Conservation (phyloP, 2,797 vertebrate species). For the Caiman crocodilus region DNA sequence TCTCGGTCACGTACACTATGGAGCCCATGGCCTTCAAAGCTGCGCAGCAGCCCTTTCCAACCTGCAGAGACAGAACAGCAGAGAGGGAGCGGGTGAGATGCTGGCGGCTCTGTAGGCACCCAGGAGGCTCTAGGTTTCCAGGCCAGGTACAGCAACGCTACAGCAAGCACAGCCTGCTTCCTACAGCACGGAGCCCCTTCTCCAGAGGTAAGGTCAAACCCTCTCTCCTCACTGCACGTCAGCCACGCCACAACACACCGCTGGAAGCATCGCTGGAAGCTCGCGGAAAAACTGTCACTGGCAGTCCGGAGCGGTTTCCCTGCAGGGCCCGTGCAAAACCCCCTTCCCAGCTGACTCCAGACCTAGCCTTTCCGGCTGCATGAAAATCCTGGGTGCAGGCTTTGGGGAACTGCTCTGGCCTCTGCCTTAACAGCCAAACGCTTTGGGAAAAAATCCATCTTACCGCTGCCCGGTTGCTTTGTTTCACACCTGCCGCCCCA, state of each 20-base stretch:
- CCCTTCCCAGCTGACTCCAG: fast-evolving
- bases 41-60: conserved; percentile 96
- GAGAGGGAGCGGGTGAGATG: not conserved
- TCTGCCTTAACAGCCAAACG: not conserved
- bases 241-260: not conserved
- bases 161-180: not conserved
- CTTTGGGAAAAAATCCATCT: not conserved
- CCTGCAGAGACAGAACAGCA: conserved; percentile 78
- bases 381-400: fast-evolving
- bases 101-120: not conserved
- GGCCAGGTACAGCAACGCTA: not conserved
- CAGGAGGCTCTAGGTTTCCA: no score
- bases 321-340: not conserved
- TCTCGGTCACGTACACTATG: conserved; percentile 97
- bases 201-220: not conserved
- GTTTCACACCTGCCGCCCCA: fast-evolving
- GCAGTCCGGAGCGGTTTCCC: not conserved
- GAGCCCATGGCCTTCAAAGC: conserved; percentile 98
- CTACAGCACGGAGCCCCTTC: not conserved
- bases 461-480: fast-evolving
- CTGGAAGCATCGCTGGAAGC: not conserved
- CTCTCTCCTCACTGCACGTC: not conserved
- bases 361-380: fast-evolving
- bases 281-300: not conserved
- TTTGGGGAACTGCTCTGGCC: fast-evolving